These are phyloP conservation scores for Montipora efflorescens DNA, from an alignment of 64 coral and sea anemone genomes.

Conservation along the genomic window DNA sequence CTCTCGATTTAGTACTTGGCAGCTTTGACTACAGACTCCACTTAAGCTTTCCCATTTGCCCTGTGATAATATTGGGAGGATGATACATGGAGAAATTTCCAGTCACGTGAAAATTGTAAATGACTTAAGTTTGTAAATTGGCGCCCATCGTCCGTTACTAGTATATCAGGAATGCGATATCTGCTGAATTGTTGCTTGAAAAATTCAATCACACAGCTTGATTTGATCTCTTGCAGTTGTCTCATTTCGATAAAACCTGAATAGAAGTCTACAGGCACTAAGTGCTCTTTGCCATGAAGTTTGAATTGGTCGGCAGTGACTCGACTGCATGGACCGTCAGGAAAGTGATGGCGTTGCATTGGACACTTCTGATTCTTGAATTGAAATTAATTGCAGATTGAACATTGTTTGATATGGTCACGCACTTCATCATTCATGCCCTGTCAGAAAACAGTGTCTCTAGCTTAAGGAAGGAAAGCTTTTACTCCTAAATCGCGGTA, in stretches of 20 bases:
- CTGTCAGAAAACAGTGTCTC: constrained; percentile 18
- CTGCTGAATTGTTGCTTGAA: constrained; percentile 33
- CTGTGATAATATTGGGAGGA: background rate
- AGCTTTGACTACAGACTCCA: background rate
- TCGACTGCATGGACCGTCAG: constrained; percentile 17
- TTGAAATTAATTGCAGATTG: constrained; percentile 10
- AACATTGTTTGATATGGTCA: constrained; percentile 14
- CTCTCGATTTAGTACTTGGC: background rate
- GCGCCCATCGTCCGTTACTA: background rate
- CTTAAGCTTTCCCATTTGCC: background rate
- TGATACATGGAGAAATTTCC: constrained; percentile 25
- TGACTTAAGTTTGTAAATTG: constrained; percentile 27
- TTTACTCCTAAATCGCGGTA: background rate
- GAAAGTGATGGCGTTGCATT: constrained; percentile 19
- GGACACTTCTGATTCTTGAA: constrained; percentile 12
- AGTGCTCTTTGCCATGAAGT: background rate
- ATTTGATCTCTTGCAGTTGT: background rate
- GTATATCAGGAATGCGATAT: constrained; percentile 29
- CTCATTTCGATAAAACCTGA: constrained; percentile 45
- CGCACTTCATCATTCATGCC: constrained; percentile 19
- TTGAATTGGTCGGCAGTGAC: constrained; percentile 44
- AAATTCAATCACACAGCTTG: constrained; percentile 2
- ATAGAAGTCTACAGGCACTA: constrained; percentile 54
- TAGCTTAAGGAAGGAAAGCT: constrained; percentile 6
- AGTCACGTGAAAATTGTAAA: constrained; percentile 17